Percentiles rank a stretch among this genome's conserved stretches.
Conservation (phyloP, 2,113 vertebrate genomes). For the Phaetusa simplex region DNA sequence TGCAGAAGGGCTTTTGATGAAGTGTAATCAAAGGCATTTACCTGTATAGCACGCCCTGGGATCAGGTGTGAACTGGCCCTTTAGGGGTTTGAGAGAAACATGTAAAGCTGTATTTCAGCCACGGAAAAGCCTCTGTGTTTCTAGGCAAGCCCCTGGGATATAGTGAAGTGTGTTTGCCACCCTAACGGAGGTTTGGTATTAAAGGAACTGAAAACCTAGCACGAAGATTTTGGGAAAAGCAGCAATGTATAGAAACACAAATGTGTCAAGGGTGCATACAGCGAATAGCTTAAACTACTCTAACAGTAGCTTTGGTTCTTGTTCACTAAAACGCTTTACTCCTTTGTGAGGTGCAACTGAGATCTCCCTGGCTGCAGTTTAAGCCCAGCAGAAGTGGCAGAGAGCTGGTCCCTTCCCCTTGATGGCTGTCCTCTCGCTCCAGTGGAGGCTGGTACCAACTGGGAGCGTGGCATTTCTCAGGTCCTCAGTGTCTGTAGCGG, state of each 20-base stretch:
- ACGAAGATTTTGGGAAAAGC: not conserved
- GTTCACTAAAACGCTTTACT: not conserved
- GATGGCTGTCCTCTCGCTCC: no score
- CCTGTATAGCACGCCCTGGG: not conserved
- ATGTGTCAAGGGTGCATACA: not conserved
- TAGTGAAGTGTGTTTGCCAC: not conserved
- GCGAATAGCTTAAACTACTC: not conserved
- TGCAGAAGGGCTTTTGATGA: not conserved
- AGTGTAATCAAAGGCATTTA: not conserved
- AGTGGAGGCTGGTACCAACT: rapidly evolving
- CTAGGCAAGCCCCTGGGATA: not conserved
- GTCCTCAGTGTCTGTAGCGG: not conserved
- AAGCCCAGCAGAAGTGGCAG: not conserved
- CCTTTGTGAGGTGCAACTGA: not conserved
- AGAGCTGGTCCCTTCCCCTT: not conserved
- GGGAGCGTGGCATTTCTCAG: not conserved
- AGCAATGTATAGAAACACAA: not conserved
- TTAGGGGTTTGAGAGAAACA: not conserved
- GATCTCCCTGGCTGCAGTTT: not conserved
- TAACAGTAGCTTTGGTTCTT: not conserved
- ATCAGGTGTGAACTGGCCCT: not conserved
- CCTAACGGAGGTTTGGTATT: not conserved
- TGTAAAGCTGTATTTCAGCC: not conserved
- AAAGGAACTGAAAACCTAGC: not conserved
- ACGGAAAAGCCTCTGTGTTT: not conserved